Base-by-base conservation (phyloP, 1,140 invertebrate species). In the Rhyzopertha dominica region DNA sequence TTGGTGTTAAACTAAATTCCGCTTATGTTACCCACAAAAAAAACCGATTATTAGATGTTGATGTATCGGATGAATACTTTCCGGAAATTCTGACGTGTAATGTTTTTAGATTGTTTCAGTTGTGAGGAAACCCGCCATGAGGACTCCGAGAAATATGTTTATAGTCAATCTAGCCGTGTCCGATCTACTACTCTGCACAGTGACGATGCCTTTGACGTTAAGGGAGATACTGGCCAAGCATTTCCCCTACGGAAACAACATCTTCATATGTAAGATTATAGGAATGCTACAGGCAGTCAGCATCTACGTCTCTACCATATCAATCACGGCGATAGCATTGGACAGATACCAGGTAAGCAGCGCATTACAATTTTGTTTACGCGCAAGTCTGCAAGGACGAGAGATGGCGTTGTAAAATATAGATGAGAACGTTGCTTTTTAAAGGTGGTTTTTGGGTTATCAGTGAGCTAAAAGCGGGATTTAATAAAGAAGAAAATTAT, bases 141-240 rank as follows among this genome's bases (percentile, higher is more conserved):
- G 87, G 20, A 91, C 88, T 18, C 84, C 87, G 5, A 68, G 88
- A 9, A 92, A 93, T 69, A 82, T 91, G 62, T 91, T 92, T 67
- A 91, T 93, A 43, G 79, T 90, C n/a, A 93, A 92, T 69, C 67
- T 91, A 53, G 89, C 89, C 5, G 81, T 90, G 7, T 90, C 87
- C 14, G 88, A 92, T 71, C 74, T 90, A 2, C 74, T 90, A 12
- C 72, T 92, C 10, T 92, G 88, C 62, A 73, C 87, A 41, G 82
- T 92, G 12, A 90, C 87, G 0, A 90, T 89, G 69, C 89, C 90
- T 8, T 73, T 92, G 34, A 91, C 89, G 13, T 66, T 92, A 28
- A 81, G 90, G 71, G 83, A 89, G 63, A 80, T 91, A 16, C 67
- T 86, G 9, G 79, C 82, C 7, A 82, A 82, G 58, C 85, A 82